These are phyloP conservation scores for Leptopilina drosophilae DNA, from an alignment of 2,888 invertebrate genomes.

Conservation along the genomic window DNA sequence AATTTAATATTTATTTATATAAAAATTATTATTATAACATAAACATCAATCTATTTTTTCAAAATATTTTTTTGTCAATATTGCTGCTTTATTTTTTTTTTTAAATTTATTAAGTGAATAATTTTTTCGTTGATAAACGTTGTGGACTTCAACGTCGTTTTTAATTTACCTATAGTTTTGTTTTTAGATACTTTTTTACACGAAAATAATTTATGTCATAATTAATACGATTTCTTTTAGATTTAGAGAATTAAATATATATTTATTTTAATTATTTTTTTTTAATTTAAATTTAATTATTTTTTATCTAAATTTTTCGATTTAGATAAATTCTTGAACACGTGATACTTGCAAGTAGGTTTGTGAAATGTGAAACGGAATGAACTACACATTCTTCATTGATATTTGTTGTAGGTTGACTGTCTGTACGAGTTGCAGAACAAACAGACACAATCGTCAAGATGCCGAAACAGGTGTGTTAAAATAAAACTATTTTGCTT, in stretches of 20 bases:
- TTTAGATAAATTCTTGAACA: slow-evolving; percentile 45
- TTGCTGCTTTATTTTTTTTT: no score
- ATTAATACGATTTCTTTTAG: no score
- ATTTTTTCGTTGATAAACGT: no score
- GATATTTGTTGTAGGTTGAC: slow-evolving; percentile 68
- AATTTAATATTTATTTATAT: no score
- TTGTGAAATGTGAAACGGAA: slow-evolving; percentile 55
- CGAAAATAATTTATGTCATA: no score
- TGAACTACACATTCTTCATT: slow-evolving; percentile 53
- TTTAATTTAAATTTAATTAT: neutral
- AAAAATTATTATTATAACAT: no score
- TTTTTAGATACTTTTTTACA: neutral
- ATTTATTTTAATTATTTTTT: no score
- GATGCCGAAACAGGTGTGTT: slow-evolving; percentile 74
- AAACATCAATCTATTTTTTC: no score
- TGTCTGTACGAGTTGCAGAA: slow-evolving; percentile 62
- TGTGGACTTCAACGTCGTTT: no score
- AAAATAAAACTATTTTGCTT: neutral
- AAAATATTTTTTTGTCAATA: no score
- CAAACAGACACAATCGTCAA: slow-evolving; percentile 63
- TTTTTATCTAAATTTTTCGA: neutral
- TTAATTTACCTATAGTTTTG: neutral
- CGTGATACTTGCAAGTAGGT: slow-evolving; percentile 49
- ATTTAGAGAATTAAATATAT: neutral
- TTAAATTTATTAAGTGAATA: no score